phyloP scores from a whole-genome alignment of 2,797 vertebrate genomes.

The Loris lydekkerianus region DNA sequence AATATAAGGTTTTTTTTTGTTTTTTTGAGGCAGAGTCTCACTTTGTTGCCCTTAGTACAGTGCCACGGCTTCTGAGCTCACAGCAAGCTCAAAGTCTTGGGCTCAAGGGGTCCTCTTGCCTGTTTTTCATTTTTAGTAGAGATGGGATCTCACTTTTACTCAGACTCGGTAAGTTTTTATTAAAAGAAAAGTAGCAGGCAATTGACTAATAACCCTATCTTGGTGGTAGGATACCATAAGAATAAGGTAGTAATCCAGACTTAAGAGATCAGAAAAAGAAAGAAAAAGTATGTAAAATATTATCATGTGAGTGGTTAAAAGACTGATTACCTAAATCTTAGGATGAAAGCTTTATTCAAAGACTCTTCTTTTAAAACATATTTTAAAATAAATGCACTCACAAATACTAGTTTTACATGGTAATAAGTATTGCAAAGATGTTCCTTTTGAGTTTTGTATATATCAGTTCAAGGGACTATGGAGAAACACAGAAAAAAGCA shows the following conservation, averaged over 20 bases:
- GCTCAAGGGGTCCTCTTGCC: too few species aligned
- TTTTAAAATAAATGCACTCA: slow-evolving; percentile 20
- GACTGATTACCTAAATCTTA: neutral
- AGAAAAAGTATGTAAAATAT: neutral
- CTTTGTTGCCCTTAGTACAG: too few species aligned
- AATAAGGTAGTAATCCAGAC: neutral
- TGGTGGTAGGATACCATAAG: neutral
- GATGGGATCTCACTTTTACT: too few species aligned
- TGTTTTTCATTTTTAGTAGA: too few species aligned
- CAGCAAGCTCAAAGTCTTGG: too few species aligned
- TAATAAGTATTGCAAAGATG: neutral
- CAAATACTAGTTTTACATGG: neutral
- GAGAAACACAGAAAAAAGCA: neutral
- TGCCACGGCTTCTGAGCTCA: too few species aligned
- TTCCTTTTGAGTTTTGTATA: neutral
- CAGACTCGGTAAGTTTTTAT: neutral
- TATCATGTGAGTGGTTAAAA: slow-evolving; percentile 26
- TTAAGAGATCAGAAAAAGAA: slow-evolving; percentile 35
- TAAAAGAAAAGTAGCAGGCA: neutral
- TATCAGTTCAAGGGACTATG: slow-evolving; percentile 4
- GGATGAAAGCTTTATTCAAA: neutral
- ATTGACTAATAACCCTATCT: neutral
- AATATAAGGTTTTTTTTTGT: neutral
- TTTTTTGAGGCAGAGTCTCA: too few species aligned
- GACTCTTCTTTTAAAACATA: slow-evolving; percentile 51